Evolutionary conservation across 1,140 invertebrate species (phyloP), one percentile per base, ranked within the genome.

Genomic region (Ceratosolen solmsi): DNA sequence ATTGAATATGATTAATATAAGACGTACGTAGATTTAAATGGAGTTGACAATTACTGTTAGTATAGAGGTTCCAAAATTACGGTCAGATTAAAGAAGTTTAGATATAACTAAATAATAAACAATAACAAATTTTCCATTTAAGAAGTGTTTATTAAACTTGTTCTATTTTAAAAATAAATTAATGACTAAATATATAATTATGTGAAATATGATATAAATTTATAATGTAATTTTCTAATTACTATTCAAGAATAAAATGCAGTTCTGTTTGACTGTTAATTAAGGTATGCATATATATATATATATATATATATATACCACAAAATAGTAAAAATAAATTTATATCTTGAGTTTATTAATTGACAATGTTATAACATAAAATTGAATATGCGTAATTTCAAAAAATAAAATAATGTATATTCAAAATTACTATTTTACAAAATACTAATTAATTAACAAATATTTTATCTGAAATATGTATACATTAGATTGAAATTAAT

Each of bases 321-420:
- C 30, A 65, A 8, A 60, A 17, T 65, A 65, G 20, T 65, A 27
- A 33, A 65, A 20, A 65, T 65, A 54, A 36, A 13, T 13, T 30
- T 36, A 65, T 36, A 36, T 65, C 1, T 65, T 65, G 33, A 2
- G 13, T 65, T 15, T 11, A 65, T 65, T 9, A 27, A 60, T 60
- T 60, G 33, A 65, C 20, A 20, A 36, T 65, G 4, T 33, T 65
- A 15, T 36, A 36, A 36, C 36, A 65, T 13, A 33, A 36, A 65
- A 65, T 65, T 65, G 17, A 65, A 65, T 65, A 65, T 25, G 27
- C 8, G 22, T 22, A 65, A 65, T 36, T 65, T 65, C 17, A 65
- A 65, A 65, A 65, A 36, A 36, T 27, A 65, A 36, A 65, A 65
- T 36, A 13, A 60, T 60, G 17, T 20, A 65, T 36, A 11, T 36